Conservation (phyloP, 2,797 vertebrate genomes). For the Rhinogobio ventralis region DNA sequence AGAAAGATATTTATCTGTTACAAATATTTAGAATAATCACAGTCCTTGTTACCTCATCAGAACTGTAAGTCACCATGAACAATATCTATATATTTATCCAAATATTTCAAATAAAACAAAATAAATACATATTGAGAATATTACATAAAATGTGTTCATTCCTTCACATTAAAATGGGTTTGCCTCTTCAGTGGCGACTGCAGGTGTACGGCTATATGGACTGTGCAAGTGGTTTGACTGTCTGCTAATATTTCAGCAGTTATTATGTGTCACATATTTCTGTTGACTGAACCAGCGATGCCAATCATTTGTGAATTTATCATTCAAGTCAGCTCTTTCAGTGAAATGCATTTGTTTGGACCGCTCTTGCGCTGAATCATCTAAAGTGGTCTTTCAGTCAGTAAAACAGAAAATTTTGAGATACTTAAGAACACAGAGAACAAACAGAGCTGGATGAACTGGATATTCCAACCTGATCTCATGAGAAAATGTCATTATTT, state of each 20-base stretch:
- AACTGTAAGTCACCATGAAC: neutral
- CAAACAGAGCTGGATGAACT: too few relatives aligned
- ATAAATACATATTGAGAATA: constrained; percentile 18
- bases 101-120: constrained; percentile 3
- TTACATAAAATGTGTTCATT: constrained; percentile 10
- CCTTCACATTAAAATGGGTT: constrained; percentile 10
- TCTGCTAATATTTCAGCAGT: neutral
- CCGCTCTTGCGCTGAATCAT: too few relatives aligned
- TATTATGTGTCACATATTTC: too few relatives aligned
- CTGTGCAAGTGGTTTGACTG: neutral
- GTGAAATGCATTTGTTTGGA: neutral
- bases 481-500: too few relatives aligned
- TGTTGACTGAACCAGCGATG: too few relatives aligned
- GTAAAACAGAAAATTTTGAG: too few relatives aligned
- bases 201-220: neutral
- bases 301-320: too few relatives aligned
- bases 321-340: neutral
- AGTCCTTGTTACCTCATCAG: neutral
- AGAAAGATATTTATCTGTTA: neutral
- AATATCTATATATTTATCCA: neutral
- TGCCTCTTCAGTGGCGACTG: neutral
- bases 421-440: too few relatives aligned
- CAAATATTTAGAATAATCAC: neutral
- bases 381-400: too few relatives aligned
- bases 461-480: too few relatives aligned